A percentile compares a stretch with the other conserved stretches of the same genome.
Conservation (phyloP, 2,113 vertebrate species). For the Ovis aries region DNA sequence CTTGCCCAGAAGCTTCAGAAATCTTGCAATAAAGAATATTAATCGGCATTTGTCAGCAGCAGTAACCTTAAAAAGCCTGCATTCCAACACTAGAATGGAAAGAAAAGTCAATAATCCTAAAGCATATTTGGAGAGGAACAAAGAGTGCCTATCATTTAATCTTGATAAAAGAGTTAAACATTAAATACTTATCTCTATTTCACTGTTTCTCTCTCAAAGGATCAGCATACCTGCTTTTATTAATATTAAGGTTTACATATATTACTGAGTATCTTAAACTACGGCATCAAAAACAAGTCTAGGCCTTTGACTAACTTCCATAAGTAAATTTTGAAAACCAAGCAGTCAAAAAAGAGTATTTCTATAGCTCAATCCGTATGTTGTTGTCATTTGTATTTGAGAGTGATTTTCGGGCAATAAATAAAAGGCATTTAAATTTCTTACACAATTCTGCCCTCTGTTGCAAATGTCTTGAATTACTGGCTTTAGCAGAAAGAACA, state of each 20-base stretch:
- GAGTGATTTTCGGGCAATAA: not conserved
- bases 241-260: not conserved
- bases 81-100: constrained; percentile 12
- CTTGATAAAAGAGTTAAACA: not conserved
- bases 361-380: not conserved
- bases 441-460: constrained; percentile 61
- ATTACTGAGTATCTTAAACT: not conserved
- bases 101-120: not conserved
- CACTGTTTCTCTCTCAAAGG: not conserved
- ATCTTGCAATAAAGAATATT: constrained; percentile 54
- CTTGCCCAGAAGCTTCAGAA: constrained; percentile 65
- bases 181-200: not conserved
- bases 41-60: not conserved
- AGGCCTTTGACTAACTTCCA: not conserved
- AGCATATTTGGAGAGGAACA: not conserved
- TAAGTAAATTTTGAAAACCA: not conserved
- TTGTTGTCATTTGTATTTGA: not conserved
- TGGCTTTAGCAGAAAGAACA: not conserved
- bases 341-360: not conserved
- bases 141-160: not conserved
- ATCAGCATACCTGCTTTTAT: not conserved
- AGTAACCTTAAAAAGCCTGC: not conserved
- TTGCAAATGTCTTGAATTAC: constrained; percentile 39
- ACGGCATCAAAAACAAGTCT: not conserved
- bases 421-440: not conserved